phyloP scores from a whole-genome alignment of 2,888 invertebrate genomes.

The Sepioteuthis lessoniana region DNA sequence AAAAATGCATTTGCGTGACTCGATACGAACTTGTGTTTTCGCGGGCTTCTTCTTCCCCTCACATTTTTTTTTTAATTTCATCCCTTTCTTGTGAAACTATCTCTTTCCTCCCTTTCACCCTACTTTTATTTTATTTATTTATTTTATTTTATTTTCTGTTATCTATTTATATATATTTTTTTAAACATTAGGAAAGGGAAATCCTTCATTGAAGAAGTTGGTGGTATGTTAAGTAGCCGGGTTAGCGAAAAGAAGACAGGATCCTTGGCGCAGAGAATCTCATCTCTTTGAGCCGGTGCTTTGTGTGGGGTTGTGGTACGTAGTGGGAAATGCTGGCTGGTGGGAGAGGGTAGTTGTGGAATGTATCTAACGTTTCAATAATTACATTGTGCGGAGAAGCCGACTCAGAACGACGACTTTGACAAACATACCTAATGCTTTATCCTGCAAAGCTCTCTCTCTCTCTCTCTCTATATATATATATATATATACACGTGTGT shows the following conservation, averaged over 20 bases:
- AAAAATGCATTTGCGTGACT: not conserved
- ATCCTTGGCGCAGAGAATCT: not conserved
- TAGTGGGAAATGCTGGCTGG: not conserved
- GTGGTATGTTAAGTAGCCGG: not conserved
- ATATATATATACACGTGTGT: too few species aligned
- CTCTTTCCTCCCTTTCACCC: not conserved
- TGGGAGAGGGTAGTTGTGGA: not conserved
- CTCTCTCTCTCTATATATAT: too few species aligned
- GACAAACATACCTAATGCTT: not conserved
- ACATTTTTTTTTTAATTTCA: not conserved
- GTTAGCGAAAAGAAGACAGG: not conserved
- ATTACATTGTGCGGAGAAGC: not conserved
- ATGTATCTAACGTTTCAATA: not conserved
- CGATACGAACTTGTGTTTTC: not conserved
- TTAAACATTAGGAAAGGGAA: not conserved
- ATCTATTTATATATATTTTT: too few species aligned
- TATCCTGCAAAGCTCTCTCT: not conserved
- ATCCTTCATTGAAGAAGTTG: not conserved
- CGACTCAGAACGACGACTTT: not conserved
- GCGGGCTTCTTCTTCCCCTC: not conserved
- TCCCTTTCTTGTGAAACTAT: not conserved
- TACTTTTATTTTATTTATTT: too few species aligned
- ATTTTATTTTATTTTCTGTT: too few species aligned
- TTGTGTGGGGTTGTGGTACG: not conserved
- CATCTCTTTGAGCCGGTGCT: not conserved